Evolutionary conservation across 2,888 invertebrate genomes (phyloP), one percentile per base, ranked within the genome.

Genomic region (Pocota personata): DNA sequence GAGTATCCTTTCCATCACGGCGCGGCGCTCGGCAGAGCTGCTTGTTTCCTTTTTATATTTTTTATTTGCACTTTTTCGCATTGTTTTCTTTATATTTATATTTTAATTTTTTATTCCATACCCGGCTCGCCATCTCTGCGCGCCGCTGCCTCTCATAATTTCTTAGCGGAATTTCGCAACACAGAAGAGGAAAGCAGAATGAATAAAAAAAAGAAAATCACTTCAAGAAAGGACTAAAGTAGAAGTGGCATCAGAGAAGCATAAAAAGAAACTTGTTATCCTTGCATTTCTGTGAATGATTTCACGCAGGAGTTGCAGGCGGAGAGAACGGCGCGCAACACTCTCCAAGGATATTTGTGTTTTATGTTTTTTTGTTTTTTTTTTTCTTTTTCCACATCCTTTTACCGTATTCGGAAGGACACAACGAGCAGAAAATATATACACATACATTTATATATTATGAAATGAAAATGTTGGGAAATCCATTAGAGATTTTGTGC

Each of bases 201-300:
- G 10, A 71, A 43, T 40, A 19, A 37, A 35, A 64, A 40, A 66
- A 24, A 8, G 14, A 76, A 35, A 80, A 80, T 75, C 79, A 75
- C 73, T 78, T 79, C 62, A 80, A 48, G 71, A 72, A 84, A 86
- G 55, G 55, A 73, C 72, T 76, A 58, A 75, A 69, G 76, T 66
- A 67, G 72, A 82, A 80, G 71, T 80, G 66, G 84, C 60, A 86
- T 66, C 62, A 66, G 62, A 43, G 79, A 40, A 79, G 66, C 55
- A 69, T 50, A 32, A 76, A 80, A 71, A 66, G 71, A 75, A 82
- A 76, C 82, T 82, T 82, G 86, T 82, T 86, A 86, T 86, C 72
- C 86, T 86, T 86, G 86, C 86, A 86, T 86, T 86, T 86, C 76
- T 72, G 62, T 86, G 82, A 86, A 86, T 80, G 86, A 82, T 82